phyloP scores from a whole-genome alignment of 2,797 vertebrate species.

The Salarias fasciatus region DNA sequence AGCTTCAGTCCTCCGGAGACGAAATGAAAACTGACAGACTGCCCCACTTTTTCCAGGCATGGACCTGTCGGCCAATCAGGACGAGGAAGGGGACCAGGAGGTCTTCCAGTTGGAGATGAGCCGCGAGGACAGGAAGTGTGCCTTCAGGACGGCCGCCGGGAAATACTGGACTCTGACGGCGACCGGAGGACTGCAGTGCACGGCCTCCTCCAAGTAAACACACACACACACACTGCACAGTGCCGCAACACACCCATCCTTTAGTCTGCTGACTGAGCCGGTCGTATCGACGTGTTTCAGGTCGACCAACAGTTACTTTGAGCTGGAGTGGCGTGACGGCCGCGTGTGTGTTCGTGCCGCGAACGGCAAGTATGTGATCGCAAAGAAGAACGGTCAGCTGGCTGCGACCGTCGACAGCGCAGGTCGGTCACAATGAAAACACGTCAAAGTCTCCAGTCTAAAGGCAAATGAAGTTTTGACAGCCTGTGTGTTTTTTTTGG shows the following conservation, averaged over 20 bases:
- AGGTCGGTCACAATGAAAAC: slow-evolving; percentile 77
- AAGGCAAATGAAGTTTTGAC: no score
- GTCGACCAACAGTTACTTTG: slow-evolving; percentile 90
- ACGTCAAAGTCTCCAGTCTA: no score
- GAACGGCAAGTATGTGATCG: slow-evolving; percentile 92
- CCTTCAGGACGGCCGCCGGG: slow-evolving; percentile 92
- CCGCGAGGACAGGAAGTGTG: slow-evolving; percentile 92
- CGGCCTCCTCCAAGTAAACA: slow-evolving; percentile 87
- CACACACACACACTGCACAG: slow-evolving; percentile 14
- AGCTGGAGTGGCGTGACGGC: slow-evolving; percentile 92
- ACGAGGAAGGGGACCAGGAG: slow-evolving; percentile 95
- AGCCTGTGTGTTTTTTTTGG: no score
- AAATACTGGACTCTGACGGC: slow-evolving; percentile 96
- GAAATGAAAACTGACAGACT: slow-evolving; percentile 40
- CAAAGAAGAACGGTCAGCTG: slow-evolving; percentile 97
- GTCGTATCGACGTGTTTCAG: slow-evolving; percentile 70
- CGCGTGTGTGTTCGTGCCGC: slow-evolving; percentile 90
- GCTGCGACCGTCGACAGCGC: slow-evolving; percentile 90
- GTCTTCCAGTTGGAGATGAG: slow-evolving; percentile 97
- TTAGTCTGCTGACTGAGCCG: slow-evolving; percentile 5
- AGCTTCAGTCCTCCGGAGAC: slow-evolving; percentile 18
- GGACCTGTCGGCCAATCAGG: slow-evolving; percentile 97
- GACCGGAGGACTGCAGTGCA: slow-evolving; percentile 92
- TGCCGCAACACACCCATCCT: background rate
- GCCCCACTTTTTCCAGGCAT: slow-evolving; percentile 83